Percentiles rank a stretch among this genome's conserved stretches.
phyloP scores from a whole-genome alignment of 2,888 invertebrate genomes.

The Gortyna flavago region DNA sequence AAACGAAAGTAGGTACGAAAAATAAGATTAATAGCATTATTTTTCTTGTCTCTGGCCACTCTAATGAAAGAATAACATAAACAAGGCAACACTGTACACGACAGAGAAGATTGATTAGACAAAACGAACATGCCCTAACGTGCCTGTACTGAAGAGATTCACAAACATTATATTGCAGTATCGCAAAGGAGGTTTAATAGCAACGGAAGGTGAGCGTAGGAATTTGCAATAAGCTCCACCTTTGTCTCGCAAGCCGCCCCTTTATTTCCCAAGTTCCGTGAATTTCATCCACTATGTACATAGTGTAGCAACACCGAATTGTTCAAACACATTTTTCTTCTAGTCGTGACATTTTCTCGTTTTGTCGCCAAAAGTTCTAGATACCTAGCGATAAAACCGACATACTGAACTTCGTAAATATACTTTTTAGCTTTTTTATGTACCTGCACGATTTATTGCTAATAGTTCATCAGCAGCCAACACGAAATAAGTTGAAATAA shows the following conservation, averaged over 20 bases:
- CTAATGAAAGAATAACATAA: slow-evolving; percentile 1
- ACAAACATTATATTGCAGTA: slow-evolving; percentile 75
- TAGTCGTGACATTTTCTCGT: slow-evolving; percentile 70
- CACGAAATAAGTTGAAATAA: background rate
- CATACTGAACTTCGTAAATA: slow-evolving; percentile 56
- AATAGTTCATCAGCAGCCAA: slow-evolving; percentile 1
- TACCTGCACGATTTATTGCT: slow-evolving; percentile 47
- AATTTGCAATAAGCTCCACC: slow-evolving; percentile 88
- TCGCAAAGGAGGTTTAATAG: slow-evolving; percentile 82
- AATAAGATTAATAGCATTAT: slow-evolving; percentile 2
- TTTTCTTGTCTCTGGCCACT: background rate
- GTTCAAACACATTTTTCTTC: slow-evolving; percentile 79
- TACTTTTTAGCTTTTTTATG: slow-evolving; percentile 46
- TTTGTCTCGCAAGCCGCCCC: slow-evolving; percentile 82
- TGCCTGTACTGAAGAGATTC: slow-evolving; percentile 61
- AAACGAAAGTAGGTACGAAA: background rate
- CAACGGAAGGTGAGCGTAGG: slow-evolving; percentile 83
- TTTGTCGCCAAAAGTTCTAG: slow-evolving; percentile 65
- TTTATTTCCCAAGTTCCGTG: slow-evolving; percentile 85
- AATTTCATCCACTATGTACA: slow-evolving; percentile 83
- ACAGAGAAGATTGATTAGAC: slow-evolving; percentile 59
- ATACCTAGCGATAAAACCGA: slow-evolving; percentile 61
- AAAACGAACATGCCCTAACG: slow-evolving; percentile 44
- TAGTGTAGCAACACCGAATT: slow-evolving; percentile 72
- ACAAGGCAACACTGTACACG: slow-evolving; percentile 21